These are phyloP conservation scores for Zosterops borbonicus DNA, from an alignment of 2,113 vertebrate genomes.

Conservation along the genomic window DNA sequence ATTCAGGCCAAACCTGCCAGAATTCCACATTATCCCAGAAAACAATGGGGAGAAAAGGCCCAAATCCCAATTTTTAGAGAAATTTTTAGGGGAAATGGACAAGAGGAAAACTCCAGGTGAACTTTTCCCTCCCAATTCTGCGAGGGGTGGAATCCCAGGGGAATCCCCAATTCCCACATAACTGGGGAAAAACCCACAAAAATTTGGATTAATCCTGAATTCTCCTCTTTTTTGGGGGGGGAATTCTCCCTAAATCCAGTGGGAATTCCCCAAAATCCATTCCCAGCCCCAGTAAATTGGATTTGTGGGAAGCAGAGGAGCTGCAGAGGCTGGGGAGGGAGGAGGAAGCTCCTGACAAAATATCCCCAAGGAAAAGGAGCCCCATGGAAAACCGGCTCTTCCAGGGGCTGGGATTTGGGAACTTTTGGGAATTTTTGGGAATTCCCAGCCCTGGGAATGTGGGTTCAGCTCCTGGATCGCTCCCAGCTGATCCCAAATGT, in stretches of 20 bases:
- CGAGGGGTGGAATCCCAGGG: background rate
- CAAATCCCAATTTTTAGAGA: background rate
- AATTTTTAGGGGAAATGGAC: fast-evolving
- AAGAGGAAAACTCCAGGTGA: background rate
- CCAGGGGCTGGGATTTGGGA: background rate
- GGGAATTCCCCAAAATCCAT: too few relatives aligned
- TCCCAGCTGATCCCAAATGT: background rate
- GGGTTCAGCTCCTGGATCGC: background rate
- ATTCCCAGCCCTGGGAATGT: background rate
- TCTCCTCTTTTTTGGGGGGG: too few relatives aligned
- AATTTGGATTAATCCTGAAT: background rate
- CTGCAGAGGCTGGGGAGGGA: too few relatives aligned
- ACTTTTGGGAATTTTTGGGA: background rate
- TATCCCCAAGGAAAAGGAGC: too few relatives aligned
- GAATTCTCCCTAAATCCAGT: background rate
- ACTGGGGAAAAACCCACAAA: fast-evolving
- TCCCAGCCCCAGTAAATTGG: too few relatives aligned
- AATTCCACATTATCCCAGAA: background rate
- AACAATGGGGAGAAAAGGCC: background rate
- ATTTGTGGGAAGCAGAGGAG: too few relatives aligned
- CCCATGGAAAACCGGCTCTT: background rate
- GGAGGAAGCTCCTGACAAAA: too few relatives aligned
- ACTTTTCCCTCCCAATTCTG: background rate
- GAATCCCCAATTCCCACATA: background rate
- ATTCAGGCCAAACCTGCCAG: fast-evolving